A percentile compares a stretch with the other conserved stretches of the same genome.
Evolutionary conservation across 2,888 invertebrate species (phyloP).

Genomic region (Urechis unicinctus): DNA sequence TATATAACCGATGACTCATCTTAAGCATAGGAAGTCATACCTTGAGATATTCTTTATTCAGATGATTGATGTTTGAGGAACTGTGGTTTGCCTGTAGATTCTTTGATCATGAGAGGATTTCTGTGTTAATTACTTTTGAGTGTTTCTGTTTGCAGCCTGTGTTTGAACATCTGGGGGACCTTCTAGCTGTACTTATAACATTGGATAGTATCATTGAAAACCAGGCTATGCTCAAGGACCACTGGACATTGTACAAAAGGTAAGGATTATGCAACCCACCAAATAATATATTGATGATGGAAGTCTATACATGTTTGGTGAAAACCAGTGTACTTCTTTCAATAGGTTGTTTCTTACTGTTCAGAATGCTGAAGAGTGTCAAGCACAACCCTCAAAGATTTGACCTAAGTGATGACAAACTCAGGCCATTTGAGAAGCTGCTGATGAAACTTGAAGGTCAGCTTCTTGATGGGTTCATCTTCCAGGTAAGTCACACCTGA

Average conservation of each 20-base stretch:
- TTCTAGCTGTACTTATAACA: constrained; percentile 54
- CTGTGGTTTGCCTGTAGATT: too few relatives aligned
- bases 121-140: too few relatives aligned
- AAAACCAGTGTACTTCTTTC: constrained; percentile 1
- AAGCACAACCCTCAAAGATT: constrained; percentile 61
- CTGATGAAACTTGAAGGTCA: constrained; percentile 65
- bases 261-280: too few relatives aligned
- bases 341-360: background rate
- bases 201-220: constrained; percentile 64
- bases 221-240: constrained; percentile 59
- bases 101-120: too few relatives aligned
- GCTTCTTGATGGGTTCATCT: constrained; percentile 65
- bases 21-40: too few relatives aligned
- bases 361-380: constrained; percentile 62
- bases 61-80: too few relatives aligned
- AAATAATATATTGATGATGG: too few relatives aligned
- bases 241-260: constrained; percentile 74
- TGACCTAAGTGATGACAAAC: constrained; percentile 59
- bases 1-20: too few relatives aligned
- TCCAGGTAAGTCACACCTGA: too few relatives aligned
- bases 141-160: constrained; percentile 36
- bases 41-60: too few relatives aligned
- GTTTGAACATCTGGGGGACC: constrained; percentile 52
- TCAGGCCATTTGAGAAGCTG: constrained; percentile 66
- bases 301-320: background rate